phyloP scores from a whole-genome alignment of 2,797 vertebrate genomes.

The Diplodus puntazzo region DNA sequence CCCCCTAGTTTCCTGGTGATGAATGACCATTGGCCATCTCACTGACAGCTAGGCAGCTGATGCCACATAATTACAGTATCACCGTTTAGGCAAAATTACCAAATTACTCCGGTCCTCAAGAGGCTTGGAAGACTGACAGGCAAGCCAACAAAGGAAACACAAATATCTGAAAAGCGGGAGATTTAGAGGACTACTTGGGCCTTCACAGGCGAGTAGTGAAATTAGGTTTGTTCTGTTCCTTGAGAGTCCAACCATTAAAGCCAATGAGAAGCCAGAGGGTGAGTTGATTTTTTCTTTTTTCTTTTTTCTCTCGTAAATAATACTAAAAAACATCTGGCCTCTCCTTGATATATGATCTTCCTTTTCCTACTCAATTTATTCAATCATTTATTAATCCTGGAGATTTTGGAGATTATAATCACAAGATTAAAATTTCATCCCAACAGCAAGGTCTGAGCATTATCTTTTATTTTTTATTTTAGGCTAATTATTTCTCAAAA shows the following conservation, averaged over 20 bases:
- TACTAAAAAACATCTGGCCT: slow-evolving; percentile 69
- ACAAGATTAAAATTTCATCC: slow-evolving; percentile 52
- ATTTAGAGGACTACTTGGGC: slow-evolving; percentile 44
- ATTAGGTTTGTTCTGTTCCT: slow-evolving; percentile 58
- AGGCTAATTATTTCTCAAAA: slow-evolving; percentile 5
- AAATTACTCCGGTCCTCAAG: slow-evolving; percentile 87
- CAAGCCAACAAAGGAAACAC: slow-evolving; percentile 82
- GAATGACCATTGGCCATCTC: slow-evolving; percentile 85
- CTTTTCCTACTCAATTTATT: slow-evolving; percentile 59
- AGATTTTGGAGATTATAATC: slow-evolving; percentile 47
- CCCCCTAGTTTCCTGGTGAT: slow-evolving; percentile 80
- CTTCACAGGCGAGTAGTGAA: slow-evolving; percentile 57
- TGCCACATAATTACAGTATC: slow-evolving; percentile 91
- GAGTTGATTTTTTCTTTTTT: no score
- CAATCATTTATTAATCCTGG: slow-evolving; percentile 61
- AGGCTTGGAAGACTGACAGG: slow-evolving; percentile 82
- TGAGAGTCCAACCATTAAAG: slow-evolving; percentile 65
- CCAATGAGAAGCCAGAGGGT: slow-evolving; percentile 62
- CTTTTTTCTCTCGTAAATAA: slow-evolving; percentile 73
- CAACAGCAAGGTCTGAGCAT: slow-evolving; percentile 48
- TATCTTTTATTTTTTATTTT: slow-evolving; percentile 35
- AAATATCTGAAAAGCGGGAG: slow-evolving; percentile 73
- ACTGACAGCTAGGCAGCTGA: slow-evolving; percentile 88
- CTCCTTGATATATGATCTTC: slow-evolving; percentile 63
- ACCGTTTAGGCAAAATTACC: slow-evolving; percentile 88